Percentiles rank a stretch among this genome's conserved stretches.
Conservation (phyloP, 2,797 vertebrate species). For the Sebastes wilsoni region DNA sequence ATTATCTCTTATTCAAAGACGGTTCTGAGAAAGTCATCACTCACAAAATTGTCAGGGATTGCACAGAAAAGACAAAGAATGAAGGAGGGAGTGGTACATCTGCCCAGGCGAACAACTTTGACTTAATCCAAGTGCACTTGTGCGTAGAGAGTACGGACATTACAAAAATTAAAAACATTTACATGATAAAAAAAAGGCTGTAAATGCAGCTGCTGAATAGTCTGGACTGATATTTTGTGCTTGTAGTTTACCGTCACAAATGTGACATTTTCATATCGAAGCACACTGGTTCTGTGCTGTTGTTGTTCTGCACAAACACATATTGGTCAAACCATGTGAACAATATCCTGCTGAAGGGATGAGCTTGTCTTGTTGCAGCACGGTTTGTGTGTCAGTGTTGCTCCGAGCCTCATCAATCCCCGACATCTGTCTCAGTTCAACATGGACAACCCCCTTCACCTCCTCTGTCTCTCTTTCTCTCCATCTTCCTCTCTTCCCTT, state of each 20-base stretch:
- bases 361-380: conserved; percentile 47
- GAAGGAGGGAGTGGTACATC: background rate
- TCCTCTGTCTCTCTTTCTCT: conserved; percentile 1
- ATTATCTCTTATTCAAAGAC: background rate
- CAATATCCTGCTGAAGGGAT: conserved; percentile 31
- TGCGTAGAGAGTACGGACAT: background rate
- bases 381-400: conserved; percentile 58
- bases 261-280: background rate
- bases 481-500: conserved; percentile 16
- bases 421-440: conserved; percentile 74
- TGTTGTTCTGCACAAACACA: conserved; percentile 17
- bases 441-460: conserved; percentile 50
- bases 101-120: background rate
- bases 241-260: background rate
- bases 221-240: background rate
- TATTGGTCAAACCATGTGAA: conserved; percentile 22
- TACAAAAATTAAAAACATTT: background rate
- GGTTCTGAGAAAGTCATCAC: background rate
- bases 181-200: background rate
- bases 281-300: background rate
- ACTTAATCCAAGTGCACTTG: background rate
- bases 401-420: conserved; percentile 72
- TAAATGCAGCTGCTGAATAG: background rate
- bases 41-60: background rate
- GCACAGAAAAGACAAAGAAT: background rate